A percentile compares a stretch with the other conserved stretches of the same genome.
Evolutionary conservation across 2,797 vertebrate genomes (phyloP).

Genomic region (Tenualosa thibaudeaui): DNA sequence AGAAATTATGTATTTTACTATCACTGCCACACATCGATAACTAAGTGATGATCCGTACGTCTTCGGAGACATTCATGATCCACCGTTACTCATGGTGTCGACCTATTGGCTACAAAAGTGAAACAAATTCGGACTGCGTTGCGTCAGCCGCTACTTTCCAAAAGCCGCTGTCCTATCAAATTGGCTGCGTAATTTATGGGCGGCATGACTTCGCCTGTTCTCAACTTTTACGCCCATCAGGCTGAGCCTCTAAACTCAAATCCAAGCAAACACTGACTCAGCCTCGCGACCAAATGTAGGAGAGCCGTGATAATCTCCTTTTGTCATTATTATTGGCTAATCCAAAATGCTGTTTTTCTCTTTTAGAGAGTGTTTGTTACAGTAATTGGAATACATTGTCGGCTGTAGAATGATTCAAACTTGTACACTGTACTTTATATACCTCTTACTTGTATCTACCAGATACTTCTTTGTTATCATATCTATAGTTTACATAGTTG

Average conservation of each 20-base stretch:
- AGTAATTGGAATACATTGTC: too few relatives aligned
- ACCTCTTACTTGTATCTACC: too few relatives aligned
- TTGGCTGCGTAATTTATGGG: not conserved
- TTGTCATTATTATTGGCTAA: not conserved
- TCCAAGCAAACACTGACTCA: not conserved
- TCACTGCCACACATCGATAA: not conserved
- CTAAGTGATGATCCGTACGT: not conserved
- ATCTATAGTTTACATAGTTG: not conserved
- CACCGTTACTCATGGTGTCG: not conserved
- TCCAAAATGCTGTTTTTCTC: not conserved
- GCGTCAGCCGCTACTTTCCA: slow-evolving; percentile 19
- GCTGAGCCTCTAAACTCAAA: not conserved
- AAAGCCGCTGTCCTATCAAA: slow-evolving; percentile 31
- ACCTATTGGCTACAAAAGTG: not conserved
- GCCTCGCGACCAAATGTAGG: not conserved
- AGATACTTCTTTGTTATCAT: not conserved
- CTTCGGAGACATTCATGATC: not conserved
- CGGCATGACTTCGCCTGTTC: slow-evolving; percentile 23
- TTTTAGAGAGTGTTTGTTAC: not conserved
- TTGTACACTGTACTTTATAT: too few relatives aligned
- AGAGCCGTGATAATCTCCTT: slow-evolving; percentile 21
- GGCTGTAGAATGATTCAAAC: too few relatives aligned
- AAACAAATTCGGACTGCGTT: not conserved
- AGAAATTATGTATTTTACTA: not conserved
- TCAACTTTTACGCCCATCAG: slow-evolving; percentile 31